phyloP scores from a whole-genome alignment of 2,797 vertebrate species.

The Avahi laniger region DNA sequence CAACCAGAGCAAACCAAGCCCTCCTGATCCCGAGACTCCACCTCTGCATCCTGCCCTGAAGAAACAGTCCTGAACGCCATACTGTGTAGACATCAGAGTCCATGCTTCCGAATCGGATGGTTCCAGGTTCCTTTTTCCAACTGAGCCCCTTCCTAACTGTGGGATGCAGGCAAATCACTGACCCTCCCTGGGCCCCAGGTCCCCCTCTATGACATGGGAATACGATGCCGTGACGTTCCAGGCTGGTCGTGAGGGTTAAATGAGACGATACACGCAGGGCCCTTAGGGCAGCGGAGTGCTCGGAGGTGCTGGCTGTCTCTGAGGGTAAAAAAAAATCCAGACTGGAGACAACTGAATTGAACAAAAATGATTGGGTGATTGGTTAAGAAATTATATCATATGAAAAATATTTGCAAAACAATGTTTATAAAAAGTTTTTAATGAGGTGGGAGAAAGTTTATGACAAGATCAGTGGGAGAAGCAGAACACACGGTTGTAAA shows the following conservation, averaged over 20 bases:
- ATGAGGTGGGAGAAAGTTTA: not conserved
- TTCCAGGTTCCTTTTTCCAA: not conserved
- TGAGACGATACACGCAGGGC: not conserved
- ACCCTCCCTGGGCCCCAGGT: not conserved
- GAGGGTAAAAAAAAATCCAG: not conserved
- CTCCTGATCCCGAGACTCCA: not conserved
- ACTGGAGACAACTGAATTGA: not conserved
- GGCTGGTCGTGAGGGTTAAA: not conserved
- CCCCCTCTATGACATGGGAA: not conserved
- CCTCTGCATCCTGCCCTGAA: not conserved
- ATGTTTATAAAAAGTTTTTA: not conserved
- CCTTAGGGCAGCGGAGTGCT: not conserved
- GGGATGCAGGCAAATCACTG: not conserved
- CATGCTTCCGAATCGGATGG: accelerated
- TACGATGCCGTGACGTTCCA: accelerated
- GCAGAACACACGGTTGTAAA: not conserved
- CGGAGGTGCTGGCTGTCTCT: not conserved
- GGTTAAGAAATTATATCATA: not conserved
- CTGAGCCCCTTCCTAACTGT: not conserved
- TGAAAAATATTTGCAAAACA: not conserved
- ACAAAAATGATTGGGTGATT: not conserved
- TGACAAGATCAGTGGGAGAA: no score
- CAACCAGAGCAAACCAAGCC: not conserved
- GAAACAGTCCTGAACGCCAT: not conserved
- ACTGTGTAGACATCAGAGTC: no score